These are phyloP conservation scores for Tursiops truncatus DNA, from an alignment of 2,113 vertebrate genomes.

Conservation along the genomic window DNA sequence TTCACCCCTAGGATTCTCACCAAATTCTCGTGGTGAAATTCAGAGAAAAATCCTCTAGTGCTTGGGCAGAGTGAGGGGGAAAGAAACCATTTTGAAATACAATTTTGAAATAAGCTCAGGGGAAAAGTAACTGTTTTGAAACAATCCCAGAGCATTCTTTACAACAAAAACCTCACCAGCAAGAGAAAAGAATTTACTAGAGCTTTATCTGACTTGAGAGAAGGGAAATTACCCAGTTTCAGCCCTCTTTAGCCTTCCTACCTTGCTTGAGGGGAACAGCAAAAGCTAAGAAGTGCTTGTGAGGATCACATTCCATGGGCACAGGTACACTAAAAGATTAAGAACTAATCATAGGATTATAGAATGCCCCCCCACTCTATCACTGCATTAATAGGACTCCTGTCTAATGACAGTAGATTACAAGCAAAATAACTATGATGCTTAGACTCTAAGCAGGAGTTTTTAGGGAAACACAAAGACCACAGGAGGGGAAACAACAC, in stretches of 20 bases:
- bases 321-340: background rate
- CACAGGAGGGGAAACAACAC: background rate
- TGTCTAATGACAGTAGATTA: background rate
- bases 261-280: background rate
- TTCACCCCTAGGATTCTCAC: background rate
- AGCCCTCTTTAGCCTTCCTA: background rate
- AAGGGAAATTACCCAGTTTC: background rate
- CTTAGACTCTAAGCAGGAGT: background rate
- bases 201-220: background rate
- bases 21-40: background rate
- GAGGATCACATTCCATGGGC: background rate
- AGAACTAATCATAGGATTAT: background rate
- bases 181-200: background rate
- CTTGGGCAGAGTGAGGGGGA: background rate
- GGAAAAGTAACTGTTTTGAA: background rate
- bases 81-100: constrained; percentile 1
- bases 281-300: background rate
- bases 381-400: background rate
- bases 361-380: background rate
- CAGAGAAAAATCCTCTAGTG: background rate
- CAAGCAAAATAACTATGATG: background rate
- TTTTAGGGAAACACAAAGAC: constrained; percentile 11
- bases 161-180: background rate
- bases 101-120: background rate
- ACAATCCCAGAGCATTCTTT: background rate